phyloP scores from a whole-genome alignment of 2,797 vertebrate genomes.

The Phaenicophaeus curvirostris region DNA sequence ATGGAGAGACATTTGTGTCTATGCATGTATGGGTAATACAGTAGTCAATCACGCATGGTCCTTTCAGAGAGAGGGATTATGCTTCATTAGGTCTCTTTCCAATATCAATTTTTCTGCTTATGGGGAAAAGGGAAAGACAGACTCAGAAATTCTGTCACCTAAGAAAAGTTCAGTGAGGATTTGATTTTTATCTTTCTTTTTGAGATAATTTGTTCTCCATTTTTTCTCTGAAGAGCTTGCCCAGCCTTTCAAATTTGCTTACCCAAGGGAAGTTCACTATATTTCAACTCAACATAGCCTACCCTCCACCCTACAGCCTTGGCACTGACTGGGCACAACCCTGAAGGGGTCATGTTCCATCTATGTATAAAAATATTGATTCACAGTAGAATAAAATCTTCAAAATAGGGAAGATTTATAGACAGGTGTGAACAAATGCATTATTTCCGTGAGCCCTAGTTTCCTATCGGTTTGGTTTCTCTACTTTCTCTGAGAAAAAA shows the following conservation, averaged over 20 bases:
- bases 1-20: background rate
- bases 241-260: background rate
- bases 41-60: background rate
- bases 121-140: background rate
- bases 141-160: background rate
- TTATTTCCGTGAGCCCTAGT: background rate
- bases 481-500: background rate
- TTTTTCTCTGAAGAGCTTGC: background rate
- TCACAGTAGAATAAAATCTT: background rate
- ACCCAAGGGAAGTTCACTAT: background rate
- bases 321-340: background rate
- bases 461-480: background rate
- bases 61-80: background rate
- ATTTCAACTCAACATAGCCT: background rate
- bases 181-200: background rate
- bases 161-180: background rate
- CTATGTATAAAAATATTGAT: background rate
- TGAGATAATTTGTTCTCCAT: background rate
- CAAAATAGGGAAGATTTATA: background rate
- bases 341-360: background rate
- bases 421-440: background rate
- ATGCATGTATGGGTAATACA: background rate
- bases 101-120: background rate
- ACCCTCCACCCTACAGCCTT: background rate
- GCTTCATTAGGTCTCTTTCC: background rate